Base-by-base conservation (phyloP, 2,888 invertebrate species). In the Azorinus chamasolen region DNA sequence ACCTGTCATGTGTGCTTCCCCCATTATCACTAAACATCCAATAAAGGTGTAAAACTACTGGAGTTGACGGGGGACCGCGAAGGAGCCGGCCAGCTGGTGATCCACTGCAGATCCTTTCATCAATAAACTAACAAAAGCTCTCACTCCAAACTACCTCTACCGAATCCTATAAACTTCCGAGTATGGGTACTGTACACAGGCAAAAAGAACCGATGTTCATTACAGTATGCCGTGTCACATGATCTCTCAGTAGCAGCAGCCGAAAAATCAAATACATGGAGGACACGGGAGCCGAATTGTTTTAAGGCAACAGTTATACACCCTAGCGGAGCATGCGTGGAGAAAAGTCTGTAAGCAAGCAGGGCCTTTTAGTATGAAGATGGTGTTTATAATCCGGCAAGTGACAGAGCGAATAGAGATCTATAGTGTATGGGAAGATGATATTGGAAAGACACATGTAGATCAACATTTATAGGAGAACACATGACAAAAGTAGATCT, bases 301-400 rank as follows among this genome's bases (percentile, higher is more conserved):
- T 55, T 37, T 39, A 55, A 55, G 55, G 55, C 55, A 55, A 55
- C 55, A 55, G 39, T 37, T 55, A 45, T 24, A 45, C 22, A 20
- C 50, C 54, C 53, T 54, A 25, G 27, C 73, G 48, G 62, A 66
- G 65, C 65, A 72, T 72, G 73, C 66, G 73, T 66, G 66, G 50
- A 54, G 66, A 32, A 32, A 32, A 4, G 10, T 6, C 10, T 32
- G 32, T 32, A 6, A 6, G 10, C 4, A 4, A 32, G 62, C 50
- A 50, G 66, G 62, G 37, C 55, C 62, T 66, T 59, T 70, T 24
- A 54, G 25, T 32, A 45, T 32, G 32, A 32, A 45, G 64, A 64
- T 54, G 54, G 64, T 25, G 41, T 39, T 37, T 18, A 32, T 37
- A 54, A 64, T 69, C 45, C 51, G 59, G 37, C 51, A 32, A 59